These are phyloP conservation scores for Coenonympha arcania DNA, from an alignment of 2,888 invertebrate species.

Conservation along the genomic window DNA sequence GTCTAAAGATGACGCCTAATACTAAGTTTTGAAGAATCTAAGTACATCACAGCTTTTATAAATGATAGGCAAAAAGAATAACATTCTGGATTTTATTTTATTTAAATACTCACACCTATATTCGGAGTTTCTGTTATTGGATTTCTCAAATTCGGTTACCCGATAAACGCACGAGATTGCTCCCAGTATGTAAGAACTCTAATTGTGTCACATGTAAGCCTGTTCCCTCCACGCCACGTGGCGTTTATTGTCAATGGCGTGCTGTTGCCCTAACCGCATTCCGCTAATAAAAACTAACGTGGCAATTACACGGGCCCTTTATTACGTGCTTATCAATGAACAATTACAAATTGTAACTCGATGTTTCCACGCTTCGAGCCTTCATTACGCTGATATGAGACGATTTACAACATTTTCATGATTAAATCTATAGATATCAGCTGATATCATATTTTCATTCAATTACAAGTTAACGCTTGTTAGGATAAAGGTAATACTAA, in stretches of 20 bases:
- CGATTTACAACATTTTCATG: constrained; percentile 7
- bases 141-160: neutral
- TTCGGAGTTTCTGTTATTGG: no score
- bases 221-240: constrained; percentile 27
- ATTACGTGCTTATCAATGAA: constrained; percentile 27
- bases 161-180: neutral
- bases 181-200: neutral
- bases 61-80: no score
- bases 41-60: no score
- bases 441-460: no score
- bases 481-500: neutral
- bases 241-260: constrained; percentile 27
- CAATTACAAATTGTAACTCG: constrained; percentile 23
- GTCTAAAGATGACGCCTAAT: no score
- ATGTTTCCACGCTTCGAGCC: constrained; percentile 23
- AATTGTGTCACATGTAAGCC: constrained; percentile 26
- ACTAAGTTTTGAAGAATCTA: no score
- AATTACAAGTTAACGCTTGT: no score
- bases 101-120: no score
- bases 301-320: constrained; percentile 27
- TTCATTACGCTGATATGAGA: constrained; percentile 15
- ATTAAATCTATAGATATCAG: neutral
- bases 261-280: constrained; percentile 24
- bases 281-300: constrained; percentile 31
- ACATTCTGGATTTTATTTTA: no score